These are phyloP conservation scores for Brachionus manjavacas DNA, from an alignment of 1,140 invertebrate genomes.

Conservation along the genomic window DNA sequence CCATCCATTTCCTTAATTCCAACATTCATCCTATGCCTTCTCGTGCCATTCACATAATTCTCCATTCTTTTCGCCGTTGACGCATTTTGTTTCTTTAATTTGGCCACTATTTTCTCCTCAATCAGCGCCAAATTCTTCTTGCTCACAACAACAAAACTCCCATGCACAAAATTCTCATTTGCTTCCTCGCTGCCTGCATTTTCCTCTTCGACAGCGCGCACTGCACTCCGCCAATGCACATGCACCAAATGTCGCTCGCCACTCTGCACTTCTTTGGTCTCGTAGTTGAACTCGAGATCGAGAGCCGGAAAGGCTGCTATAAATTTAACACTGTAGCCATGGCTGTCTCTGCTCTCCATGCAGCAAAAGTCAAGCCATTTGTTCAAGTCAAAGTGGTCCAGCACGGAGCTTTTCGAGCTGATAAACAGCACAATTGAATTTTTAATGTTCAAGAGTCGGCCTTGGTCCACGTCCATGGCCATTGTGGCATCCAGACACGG, in stretches of 20 bases:
- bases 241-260: neutral
- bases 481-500: neutral
- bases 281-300: neutral
- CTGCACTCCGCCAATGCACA: neutral
- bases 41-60: neutral
- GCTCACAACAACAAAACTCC: neutral
- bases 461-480: neutral
- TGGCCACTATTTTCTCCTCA: neutral
- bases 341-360: neutral
- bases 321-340: conserved; percentile 2
- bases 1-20: neutral
- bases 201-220: neutral
- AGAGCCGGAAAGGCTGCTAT: neutral
- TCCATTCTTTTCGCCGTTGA: neutral
- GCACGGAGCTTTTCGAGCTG: neutral
- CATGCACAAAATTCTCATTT: too few species aligned
- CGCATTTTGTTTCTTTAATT: neutral
- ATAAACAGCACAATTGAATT: neutral
- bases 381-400: neutral
- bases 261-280: neutral
- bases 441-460: neutral
- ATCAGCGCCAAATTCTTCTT: neutral
- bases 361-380: conserved; percentile 23
- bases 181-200: neutral
- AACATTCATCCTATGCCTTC: neutral